Conservation (phyloP, 2,888 invertebrate species). For the Opisthograptis luteolata region DNA sequence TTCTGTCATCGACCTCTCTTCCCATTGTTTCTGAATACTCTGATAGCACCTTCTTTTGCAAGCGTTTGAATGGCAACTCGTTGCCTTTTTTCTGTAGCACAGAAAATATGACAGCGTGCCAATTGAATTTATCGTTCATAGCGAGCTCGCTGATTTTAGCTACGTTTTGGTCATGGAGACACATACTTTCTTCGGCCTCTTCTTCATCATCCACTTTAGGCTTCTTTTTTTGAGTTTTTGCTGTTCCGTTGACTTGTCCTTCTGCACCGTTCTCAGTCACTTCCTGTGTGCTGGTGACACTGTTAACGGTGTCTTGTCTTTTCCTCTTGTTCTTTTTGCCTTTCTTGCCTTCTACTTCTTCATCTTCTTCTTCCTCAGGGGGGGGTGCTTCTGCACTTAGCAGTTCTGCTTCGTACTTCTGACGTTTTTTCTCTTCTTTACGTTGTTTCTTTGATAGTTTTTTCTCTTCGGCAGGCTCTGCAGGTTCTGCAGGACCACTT, state of each 20-base stretch:
- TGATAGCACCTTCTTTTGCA: slow-evolving; percentile 90
- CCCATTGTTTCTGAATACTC: slow-evolving; percentile 84
- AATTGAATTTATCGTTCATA: slow-evolving; percentile 71
- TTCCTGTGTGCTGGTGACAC: slow-evolving; percentile 45
- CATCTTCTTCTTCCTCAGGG: slow-evolving; percentile 55
- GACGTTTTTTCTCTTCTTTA: slow-evolving; percentile 76
- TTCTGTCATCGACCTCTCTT: slow-evolving; percentile 84
- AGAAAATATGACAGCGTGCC: slow-evolving; percentile 78
- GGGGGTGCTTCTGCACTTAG: slow-evolving; percentile 63
- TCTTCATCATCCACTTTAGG: slow-evolving; percentile 60
- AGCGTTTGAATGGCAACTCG: slow-evolving; percentile 88
- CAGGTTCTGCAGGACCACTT: slow-evolving; percentile 37
- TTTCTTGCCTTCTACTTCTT: slow-evolving; percentile 60
- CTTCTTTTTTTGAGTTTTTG: slow-evolving; percentile 66
- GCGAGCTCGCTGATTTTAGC: slow-evolving; percentile 67
- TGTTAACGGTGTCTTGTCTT: slow-evolving; percentile 70
- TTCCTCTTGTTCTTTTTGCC: slow-evolving; percentile 73
- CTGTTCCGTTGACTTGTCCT: slow-evolving; percentile 41
- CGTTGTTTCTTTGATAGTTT: slow-evolving; percentile 74
- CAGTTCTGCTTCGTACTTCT: slow-evolving; percentile 76
- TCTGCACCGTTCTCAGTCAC: slow-evolving; percentile 35
- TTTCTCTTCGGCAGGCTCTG: slow-evolving; percentile 47
- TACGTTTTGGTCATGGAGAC: slow-evolving; percentile 77
- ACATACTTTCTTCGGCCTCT: slow-evolving; percentile 64
- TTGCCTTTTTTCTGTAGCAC: slow-evolving; percentile 83